A percentile compares a stretch with the other conserved stretches of the same genome.
These are phyloP conservation scores for Meandrina meandrites DNA, from an alignment of 92 coral and sea anemone genomes.

Conservation along the genomic window DNA sequence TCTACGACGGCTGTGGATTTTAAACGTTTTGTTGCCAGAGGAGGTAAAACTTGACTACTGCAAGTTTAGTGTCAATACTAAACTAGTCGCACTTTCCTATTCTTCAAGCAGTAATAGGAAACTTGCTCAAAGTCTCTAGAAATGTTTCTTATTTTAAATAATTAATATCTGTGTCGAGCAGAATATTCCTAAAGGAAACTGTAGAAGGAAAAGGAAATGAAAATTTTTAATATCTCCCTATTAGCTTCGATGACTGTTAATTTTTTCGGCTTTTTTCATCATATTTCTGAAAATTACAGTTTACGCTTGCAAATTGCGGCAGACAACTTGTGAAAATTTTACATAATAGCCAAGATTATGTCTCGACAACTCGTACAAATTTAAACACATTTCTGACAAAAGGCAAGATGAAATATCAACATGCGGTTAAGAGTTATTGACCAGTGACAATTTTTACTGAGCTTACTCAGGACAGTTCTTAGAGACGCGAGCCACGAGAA, in stretches of 20 bases:
- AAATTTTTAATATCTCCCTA: not conserved
- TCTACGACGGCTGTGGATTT: not conserved
- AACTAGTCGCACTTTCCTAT: not conserved
- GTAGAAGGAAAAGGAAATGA: not conserved
- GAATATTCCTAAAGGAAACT: not conserved
- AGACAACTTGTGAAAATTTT: not conserved
- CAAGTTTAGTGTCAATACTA: not conserved
- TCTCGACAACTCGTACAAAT: not conserved
- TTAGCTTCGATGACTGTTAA: not conserved
- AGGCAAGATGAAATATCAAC: not conserved
- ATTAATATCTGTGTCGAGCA: slow-evolving; percentile 13
- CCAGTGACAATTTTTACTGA: not conserved
- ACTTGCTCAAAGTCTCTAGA: slow-evolving; percentile 2
- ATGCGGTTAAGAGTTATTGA: not conserved
- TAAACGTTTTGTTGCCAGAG: not conserved
- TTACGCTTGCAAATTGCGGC: not conserved
- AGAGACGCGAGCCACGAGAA: not conserved
- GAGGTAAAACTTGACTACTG: not conserved
- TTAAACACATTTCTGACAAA: slow-evolving; percentile 3
- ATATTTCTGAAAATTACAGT: not conserved
- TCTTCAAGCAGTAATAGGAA: not conserved
- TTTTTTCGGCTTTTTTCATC: not conserved
- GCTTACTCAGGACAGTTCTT: not conserved
- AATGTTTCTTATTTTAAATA: slow-evolving; percentile 18
- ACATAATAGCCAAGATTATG: not conserved